phyloP scores from a whole-genome alignment of 35 echinoderm and acorn worm species.

The Eucidaris tribuloides region DNA sequence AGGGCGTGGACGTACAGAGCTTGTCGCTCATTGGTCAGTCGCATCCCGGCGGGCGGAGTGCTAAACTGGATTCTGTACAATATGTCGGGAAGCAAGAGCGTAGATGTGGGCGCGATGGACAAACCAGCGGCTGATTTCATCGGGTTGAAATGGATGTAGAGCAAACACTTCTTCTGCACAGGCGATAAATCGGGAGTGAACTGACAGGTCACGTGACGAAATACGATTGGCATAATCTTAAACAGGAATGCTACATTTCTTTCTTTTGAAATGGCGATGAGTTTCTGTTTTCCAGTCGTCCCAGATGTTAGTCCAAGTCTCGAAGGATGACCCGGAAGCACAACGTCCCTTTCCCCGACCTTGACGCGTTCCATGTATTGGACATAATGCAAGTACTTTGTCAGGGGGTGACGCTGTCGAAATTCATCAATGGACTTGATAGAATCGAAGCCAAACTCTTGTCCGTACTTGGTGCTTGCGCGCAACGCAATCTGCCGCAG shows the following conservation, averaged over 20 bases:
- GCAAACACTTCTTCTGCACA: conserved; percentile 10
- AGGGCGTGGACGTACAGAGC: conserved; percentile 23
- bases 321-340: background rate
- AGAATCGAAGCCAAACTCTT: background rate
- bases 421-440: conserved; percentile 11
- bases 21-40: conserved; percentile 1
- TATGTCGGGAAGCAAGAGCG: conserved; percentile 7
- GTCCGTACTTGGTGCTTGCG: background rate
- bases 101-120: background rate
- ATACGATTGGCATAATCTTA: conserved; percentile 12
- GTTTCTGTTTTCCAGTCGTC: conserved; percentile 8
- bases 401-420: background rate
- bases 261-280: conserved; percentile 14
- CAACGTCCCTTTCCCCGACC: background rate
- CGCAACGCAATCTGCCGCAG: background rate
- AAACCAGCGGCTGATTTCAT: background rate
- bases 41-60: conserved; percentile 20
- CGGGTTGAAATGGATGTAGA: background rate
- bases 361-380: background rate
- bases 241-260: conserved; percentile 11
- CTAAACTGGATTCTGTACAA: conserved; percentile 6
- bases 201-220: background rate
- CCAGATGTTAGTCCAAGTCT: conserved; percentile 6
- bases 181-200: background rate
- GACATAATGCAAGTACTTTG: background rate